Base-by-base conservation (phyloP, 2,888 invertebrate species). In the Notodonta dromedarius region DNA sequence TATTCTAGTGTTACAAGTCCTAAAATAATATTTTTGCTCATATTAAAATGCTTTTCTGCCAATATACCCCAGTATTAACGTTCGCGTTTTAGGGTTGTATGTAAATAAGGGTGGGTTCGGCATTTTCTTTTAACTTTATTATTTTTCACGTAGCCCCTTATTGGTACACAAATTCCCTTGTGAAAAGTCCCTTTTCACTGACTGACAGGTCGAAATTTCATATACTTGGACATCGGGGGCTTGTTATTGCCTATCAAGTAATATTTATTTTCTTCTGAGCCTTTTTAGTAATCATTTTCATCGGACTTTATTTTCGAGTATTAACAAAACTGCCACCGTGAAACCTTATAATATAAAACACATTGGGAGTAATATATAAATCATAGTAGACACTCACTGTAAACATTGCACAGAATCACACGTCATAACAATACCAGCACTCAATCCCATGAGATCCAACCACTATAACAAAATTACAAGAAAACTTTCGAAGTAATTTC, bases 101-200 rank as follows among this genome's bases (percentile, higher is more conserved):
- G 73, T 67, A 76, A 77, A 76, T 75, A 71, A 70, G 65, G 70
- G 67, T 64, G 57, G 69, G 65, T 64, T 69, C 64, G 65, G 60
- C 64, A 67, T 75, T 77, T 78, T 77, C 65, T 73, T 73, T 72
- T 75, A 69, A 79, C 72, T 75, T 74, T 78, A 77, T 76, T 78
- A 79, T 76, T 73, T 80, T 73, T 67, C 66, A 66, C 63, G 61
- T 60, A 61, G 62, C 70, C 74, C 76, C 68, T 67, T 69, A 77
- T 76, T 72, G 71, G 74, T 69, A 68, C 58, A 73, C 65, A 68
- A 76, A 82, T 77, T 83, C 84, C 82, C 84, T 60, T 62, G 74
- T 66, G 80, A 63, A 72, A 78, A 70, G 67, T 73, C 77, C 74
- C 74, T 78, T 65, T 76, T 78, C 75, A 81, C 80, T 79, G 78